Conservation (phyloP, 1,140 invertebrate species). For the Halesus radiatus region DNA sequence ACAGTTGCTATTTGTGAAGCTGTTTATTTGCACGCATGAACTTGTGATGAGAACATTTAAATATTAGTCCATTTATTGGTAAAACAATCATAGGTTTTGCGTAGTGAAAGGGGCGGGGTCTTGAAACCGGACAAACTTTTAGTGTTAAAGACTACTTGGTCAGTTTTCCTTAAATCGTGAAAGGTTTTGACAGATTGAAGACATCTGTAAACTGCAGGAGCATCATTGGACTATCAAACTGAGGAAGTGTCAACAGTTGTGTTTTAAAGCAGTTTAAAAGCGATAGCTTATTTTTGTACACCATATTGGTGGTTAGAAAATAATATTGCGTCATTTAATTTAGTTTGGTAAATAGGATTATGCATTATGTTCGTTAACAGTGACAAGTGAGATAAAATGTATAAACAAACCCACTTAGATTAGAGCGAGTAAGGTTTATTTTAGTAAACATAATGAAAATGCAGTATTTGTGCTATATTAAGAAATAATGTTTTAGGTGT, state of each 20-base stretch:
- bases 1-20: slow-evolving; percentile 6
- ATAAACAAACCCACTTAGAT: slow-evolving; percentile 28
- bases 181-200: slow-evolving; percentile 10
- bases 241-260: not conserved
- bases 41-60: not conserved
- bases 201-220: not conserved
- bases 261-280: slow-evolving; percentile 26
- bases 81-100: not conserved
- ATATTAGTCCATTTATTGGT: slow-evolving; percentile 24
- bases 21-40: not conserved
- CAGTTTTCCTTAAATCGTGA: slow-evolving; percentile 34
- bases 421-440: slow-evolving; percentile 41
- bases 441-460: slow-evolving; percentile 52
- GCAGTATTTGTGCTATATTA: slow-evolving; percentile 59
- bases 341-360: slow-evolving; percentile 32
- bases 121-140: slow-evolving; percentile 10
- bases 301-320: slow-evolving; percentile 60
- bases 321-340: slow-evolving; percentile 41
- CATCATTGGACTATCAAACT: not conserved
- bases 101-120: slow-evolving; percentile 22
- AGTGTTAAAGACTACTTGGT: slow-evolving; percentile 24
- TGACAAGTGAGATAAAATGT: slow-evolving; percentile 50
- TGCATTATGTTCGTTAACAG: slow-evolving; percentile 38
- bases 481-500: slow-evolving; percentile 58
- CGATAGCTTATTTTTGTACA: slow-evolving; percentile 56